phyloP scores from a whole-genome alignment of 30 jellyfish, hydroid and myxozoan genomes.

The Hydractinia echinata region DNA sequence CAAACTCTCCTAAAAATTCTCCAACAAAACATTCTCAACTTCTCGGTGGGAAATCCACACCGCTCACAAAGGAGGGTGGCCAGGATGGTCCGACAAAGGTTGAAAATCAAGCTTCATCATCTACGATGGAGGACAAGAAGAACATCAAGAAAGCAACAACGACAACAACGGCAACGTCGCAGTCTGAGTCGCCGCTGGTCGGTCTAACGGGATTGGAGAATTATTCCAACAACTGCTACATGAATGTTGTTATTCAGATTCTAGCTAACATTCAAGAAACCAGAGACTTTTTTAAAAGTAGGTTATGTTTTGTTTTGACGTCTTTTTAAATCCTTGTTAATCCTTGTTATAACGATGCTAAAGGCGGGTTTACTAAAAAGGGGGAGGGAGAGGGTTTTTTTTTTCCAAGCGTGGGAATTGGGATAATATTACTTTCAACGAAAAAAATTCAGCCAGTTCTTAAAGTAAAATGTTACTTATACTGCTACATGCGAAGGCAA shows the following conservation, averaged over 20 bases:
- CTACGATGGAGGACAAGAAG: conserved; percentile 20
- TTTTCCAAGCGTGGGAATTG: too few relatives aligned
- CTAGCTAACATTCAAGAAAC: conserved; percentile 79
- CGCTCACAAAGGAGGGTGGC: conserved; percentile 45
- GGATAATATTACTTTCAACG: too few relatives aligned
- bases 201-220: conserved; percentile 86
- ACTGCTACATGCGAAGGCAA: too few relatives aligned
- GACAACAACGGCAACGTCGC: not conserved
- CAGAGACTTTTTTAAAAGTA: conserved; percentile 59
- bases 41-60: conserved; percentile 90
- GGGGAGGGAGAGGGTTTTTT: too few relatives aligned
- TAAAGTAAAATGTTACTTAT: too few relatives aligned
- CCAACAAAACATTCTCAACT: conserved; percentile 12
- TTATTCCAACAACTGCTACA: conserved; percentile 82
- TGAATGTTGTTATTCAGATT: conserved; percentile 84
- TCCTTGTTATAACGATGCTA: not conserved
- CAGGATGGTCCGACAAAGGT: conserved; percentile 29
- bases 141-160: conserved; percentile 40
- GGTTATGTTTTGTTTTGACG: not conserved
- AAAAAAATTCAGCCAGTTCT: too few relatives aligned
- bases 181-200: conserved; percentile 1
- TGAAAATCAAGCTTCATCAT: conserved; percentile 42
- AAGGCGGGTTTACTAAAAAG: too few relatives aligned
- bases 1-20: not conserved
- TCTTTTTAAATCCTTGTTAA: not conserved